Evolutionary conservation across 2,888 invertebrate species (phyloP), one percentile per base, ranked within the genome.

Genomic region (Andrena fulva): DNA sequence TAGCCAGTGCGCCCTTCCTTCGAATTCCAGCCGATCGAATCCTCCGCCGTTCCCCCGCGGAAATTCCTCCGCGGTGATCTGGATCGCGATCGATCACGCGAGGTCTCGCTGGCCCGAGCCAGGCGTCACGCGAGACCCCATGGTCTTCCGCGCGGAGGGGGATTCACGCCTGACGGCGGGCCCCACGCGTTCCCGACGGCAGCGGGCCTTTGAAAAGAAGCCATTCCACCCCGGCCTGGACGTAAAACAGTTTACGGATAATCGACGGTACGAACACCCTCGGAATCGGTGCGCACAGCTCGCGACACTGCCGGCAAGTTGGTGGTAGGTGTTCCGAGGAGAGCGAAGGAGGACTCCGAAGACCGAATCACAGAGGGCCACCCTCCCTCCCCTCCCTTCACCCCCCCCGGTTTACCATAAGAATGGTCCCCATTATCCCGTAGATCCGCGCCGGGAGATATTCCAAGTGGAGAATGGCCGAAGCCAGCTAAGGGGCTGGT

Each of bases 381-480:
- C 42, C 42, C 42, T 42, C 42, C 42, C 12, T 12, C 42, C 2
- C 10, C 42, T 2, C 12, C 10, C 12, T 10, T 35, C 89, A 87
- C 82, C 88, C 88, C 52, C 70, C 66, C 77, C 88, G 90, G 91
- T 92, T 93, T 93, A 93, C 91, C 93, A 93, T 93, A 93, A 93
- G 93, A 93, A 93, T 93, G 91, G 93, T 89, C 88, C 89, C 91
- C 91, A 93, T 93, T 93, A 93, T 93, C 93, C 93, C 91, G 91
- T 92, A 93, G 93, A 93, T 93, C 91, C 92, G 88, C 91, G 89
- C 85, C 86, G 82, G 90, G 88, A 93, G 93, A 93, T 93, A 93
- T 91, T 90, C 87, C 89, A 83, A 92, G 91, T 92, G 89, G 93
- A 93, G 93, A 93, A 93, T 93, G 91, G 93, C 91, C 90, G 90